These are phyloP conservation scores for Halisarca cf. caerulea DNA, from an alignment of 37 sponge, comb jelly and placozoan species.

Conservation along the genomic window DNA sequence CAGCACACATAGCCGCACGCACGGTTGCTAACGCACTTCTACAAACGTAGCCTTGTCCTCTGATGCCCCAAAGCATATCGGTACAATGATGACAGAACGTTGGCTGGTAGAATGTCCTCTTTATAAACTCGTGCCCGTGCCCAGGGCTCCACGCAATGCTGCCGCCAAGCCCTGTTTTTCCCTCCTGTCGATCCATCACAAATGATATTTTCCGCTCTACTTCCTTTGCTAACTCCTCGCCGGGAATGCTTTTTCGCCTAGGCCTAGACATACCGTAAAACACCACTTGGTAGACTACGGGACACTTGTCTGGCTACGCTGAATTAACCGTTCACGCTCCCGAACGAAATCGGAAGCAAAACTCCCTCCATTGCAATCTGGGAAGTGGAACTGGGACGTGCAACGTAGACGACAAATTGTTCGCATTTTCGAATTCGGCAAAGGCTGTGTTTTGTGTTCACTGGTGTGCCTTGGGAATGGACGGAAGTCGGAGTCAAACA, in stretches of 20 bases:
- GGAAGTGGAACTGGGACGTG: too few relatives aligned
- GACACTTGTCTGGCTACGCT: too few relatives aligned
- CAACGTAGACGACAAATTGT: too few relatives aligned
- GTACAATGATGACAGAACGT: conserved; percentile 88
- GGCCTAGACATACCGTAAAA: background rate
- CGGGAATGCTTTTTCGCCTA: background rate
- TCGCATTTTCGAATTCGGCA: background rate
- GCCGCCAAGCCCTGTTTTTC: background rate
- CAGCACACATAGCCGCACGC: too few relatives aligned
- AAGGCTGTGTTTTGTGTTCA: background rate
- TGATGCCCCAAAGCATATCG: conserved; percentile 85
- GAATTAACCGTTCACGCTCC: too few relatives aligned
- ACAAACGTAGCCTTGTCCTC: conserved; percentile 74
- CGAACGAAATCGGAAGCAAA: too few relatives aligned
- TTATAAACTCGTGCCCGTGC: conserved; percentile 68
- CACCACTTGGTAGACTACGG: too few relatives aligned
- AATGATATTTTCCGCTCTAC: background rate
- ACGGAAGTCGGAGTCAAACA: background rate
- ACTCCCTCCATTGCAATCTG: too few relatives aligned
- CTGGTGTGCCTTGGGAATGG: background rate
- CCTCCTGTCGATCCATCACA: background rate
- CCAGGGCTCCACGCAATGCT: too few relatives aligned
- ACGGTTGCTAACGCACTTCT: conserved; percentile 51
- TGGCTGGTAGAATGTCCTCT: conserved; percentile 72
- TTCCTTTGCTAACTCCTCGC: background rate